Base-by-base conservation (phyloP, 1,140 invertebrate species). In the Ladona fulva region DNA sequence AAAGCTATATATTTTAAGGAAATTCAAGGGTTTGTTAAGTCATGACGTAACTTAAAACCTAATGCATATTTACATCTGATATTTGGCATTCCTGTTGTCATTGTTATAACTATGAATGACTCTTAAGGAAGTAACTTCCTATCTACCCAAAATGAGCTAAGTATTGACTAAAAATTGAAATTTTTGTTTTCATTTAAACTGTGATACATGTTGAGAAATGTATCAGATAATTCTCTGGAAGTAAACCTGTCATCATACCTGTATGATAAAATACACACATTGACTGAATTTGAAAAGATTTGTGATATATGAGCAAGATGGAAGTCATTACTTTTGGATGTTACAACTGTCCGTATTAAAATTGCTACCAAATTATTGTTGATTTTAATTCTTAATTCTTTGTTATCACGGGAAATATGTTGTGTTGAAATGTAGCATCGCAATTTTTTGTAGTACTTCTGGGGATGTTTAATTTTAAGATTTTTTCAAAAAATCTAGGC, bases 1-100 rank as follows among this genome's bases (percentile, higher is more conserved):
- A 66, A 66, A 66, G 52, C 52, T 66, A 66, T 66, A 66, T 66
- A 66, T 66, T 66, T 66, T 66, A 66, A 66, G 52, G 52, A 66
- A 66, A 66, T 16, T 66, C 52, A 66, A 6, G n/a, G 52, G 52
- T 16, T 66, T 66, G n/a, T 22, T 66, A 12, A 66, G 52, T 66
- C 14, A 66, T 66, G 52, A 19, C 3, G 14, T 66, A 22, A 66
- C 52, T 66, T 66, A 22, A 52, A 66, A 66, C 52, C 52, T 66
- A 22, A 6, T 19, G 3, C 52, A 66, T 12, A 66, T 66, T 19
- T 66, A 12, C 52, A 66, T 66, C 52, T 66, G 52, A 16, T 66
- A 66, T 66, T 37, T 66, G 52, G 5, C 52, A 66, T 66, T 66
- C 52, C 52, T 66, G 52, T 66, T 66, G 52, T 66, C 52, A 66